phyloP scores from a whole-genome alignment of 2,888 invertebrate species.

The Neocrepidodera transversa region DNA sequence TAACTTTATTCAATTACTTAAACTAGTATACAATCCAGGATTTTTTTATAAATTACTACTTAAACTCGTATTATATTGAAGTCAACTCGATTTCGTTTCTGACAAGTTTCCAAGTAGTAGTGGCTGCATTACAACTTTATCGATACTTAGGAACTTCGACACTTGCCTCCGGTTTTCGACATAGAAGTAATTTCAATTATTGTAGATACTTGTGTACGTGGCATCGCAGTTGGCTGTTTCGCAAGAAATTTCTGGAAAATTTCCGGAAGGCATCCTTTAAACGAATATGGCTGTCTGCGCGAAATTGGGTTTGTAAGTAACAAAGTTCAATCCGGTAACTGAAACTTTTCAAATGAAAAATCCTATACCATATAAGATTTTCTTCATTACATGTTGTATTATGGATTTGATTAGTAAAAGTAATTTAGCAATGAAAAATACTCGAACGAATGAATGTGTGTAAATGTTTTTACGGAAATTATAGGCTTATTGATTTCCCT shows the following conservation, averaged over 20 bases:
- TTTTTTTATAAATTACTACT: too few relatives aligned
- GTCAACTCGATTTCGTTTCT: neutral
- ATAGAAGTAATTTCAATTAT: constrained; percentile 17
- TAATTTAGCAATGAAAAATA: too few relatives aligned
- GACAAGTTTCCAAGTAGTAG: constrained; percentile 1
- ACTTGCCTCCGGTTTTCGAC: constrained; percentile 9
- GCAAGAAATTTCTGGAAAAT: constrained; percentile 4
- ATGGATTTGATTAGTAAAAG: too few relatives aligned
- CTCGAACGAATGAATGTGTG: too few relatives aligned
- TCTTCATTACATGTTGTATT: too few relatives aligned
- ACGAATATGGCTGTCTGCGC: neutral
- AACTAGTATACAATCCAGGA: too few relatives aligned
- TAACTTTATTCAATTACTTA: too few relatives aligned
- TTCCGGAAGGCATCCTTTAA: constrained; percentile 7
- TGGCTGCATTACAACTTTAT: constrained; percentile 14
- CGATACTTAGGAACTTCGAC: constrained; percentile 7
- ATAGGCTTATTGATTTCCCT: too few relatives aligned
- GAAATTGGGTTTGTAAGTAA: constrained; percentile 3
- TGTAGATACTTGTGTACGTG: constrained; percentile 11
- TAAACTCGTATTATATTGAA: too few relatives aligned
- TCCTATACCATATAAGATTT: too few relatives aligned
- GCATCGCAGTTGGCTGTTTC: constrained; percentile 4
- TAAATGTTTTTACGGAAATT: too few relatives aligned
- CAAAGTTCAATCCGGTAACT: neutral
- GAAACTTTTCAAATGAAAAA: constrained; percentile 1